A percentile compares a stretch with the other conserved stretches of the same genome.
These are phyloP conservation scores for Tipula vernalis DNA, from an alignment of 2,888 invertebrate genomes.

Conservation along the genomic window DNA sequence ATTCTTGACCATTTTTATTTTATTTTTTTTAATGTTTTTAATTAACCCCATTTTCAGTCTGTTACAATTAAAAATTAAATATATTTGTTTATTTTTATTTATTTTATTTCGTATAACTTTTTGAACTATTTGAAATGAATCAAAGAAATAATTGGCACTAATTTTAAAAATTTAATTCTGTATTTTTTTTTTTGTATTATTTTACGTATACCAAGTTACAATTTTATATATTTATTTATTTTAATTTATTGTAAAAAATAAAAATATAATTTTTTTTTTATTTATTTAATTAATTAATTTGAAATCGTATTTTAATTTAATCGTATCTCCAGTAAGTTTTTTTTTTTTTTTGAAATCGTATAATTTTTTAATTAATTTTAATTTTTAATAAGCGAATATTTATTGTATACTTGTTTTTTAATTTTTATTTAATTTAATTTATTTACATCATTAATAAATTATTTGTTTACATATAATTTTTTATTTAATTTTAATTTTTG, in stretches of 20 bases:
- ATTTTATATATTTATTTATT: background rate
- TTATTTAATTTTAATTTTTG: background rate
- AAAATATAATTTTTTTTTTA: conserved; percentile 5
- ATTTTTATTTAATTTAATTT: background rate
- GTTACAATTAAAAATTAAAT: background rate
- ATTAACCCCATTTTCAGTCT: background rate
- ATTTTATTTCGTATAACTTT: background rate
- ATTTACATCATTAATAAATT: background rate
- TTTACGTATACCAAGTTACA: conserved; percentile 10
- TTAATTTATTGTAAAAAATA: conserved; percentile 6
- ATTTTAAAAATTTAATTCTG: conserved; percentile 7
- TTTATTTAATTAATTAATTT: background rate
- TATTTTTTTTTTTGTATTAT: background rate
- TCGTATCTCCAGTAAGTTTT: conserved; percentile 6
- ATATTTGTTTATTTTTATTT: background rate
- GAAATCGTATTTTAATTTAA: conserved; percentile 9
- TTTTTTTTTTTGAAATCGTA: background rate
- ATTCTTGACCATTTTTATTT: background rate
- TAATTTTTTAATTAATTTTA: background rate
- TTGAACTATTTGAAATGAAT: conserved; percentile 4
- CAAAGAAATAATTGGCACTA: conserved; percentile 9
- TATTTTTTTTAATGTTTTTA: background rate
- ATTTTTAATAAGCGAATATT: conserved; percentile 5
- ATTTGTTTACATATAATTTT: background rate
- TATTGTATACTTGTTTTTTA: background rate